These are phyloP conservation scores for Helostoma temminkii DNA, from an alignment of 2,797 vertebrate genomes.

Conservation along the genomic window DNA sequence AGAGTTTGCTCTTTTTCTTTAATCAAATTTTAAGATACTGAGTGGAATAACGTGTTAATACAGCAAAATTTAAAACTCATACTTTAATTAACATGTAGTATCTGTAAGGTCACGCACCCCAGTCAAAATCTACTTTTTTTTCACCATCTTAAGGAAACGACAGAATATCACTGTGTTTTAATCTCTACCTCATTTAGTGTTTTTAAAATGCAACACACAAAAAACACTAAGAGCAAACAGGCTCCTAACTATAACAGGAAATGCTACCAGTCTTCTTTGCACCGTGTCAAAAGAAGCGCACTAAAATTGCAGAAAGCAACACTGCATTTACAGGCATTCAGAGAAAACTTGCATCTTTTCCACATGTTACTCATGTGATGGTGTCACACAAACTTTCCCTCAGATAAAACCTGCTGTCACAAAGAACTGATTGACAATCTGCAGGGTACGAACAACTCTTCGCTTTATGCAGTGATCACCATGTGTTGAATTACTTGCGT, in stretches of 20 bases:
- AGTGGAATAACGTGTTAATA: background rate
- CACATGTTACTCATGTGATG: conserved; percentile 41
- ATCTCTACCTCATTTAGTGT: conserved; percentile 26
- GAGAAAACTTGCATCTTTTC: conserved; percentile 45
- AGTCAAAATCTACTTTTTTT: conserved; percentile 24
- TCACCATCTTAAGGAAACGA: conserved; percentile 16
- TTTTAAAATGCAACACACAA: conserved; percentile 56
- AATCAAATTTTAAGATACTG: background rate
- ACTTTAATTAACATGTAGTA: background rate
- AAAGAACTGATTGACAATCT: conserved; percentile 42
- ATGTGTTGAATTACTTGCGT: conserved; percentile 49
- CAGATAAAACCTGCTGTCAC: conserved; percentile 30
- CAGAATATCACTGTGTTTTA: conserved; percentile 25
- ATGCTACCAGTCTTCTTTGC: conserved; percentile 66
- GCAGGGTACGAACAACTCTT: conserved; percentile 47
- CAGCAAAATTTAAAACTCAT: background rate
- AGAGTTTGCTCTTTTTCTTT: background rate
- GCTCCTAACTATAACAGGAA: conserved; percentile 50
- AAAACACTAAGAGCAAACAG: conserved; percentile 16
- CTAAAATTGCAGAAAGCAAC: conserved; percentile 32
- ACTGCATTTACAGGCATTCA: conserved; percentile 48
- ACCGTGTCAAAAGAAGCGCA: conserved; percentile 47
- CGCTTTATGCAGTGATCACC: conserved; percentile 55
- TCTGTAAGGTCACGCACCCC: background rate
- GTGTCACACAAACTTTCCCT: conserved; percentile 22